Percentiles rank a stretch among this genome's conserved stretches.
These are phyloP conservation scores for Heterodera carotae DNA, from an alignment of 1,140 invertebrate genomes.

Conservation along the genomic window DNA sequence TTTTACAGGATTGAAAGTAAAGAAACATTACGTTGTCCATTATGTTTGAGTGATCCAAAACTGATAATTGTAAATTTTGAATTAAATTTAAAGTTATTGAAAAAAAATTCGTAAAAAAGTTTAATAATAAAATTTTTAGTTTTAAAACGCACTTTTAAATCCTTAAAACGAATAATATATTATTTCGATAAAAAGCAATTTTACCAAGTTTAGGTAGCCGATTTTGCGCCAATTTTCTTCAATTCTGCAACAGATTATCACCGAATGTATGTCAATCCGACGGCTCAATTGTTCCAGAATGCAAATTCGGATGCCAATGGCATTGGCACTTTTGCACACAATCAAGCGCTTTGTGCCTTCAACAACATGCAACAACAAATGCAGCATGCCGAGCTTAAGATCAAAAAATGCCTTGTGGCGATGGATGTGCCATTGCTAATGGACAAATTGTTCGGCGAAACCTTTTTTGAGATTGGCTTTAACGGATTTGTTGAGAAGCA, in stretches of 20 bases:
- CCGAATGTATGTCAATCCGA: not conserved
- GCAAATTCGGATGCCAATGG: not conserved
- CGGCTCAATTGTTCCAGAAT: not conserved
- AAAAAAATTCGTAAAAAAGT: too few relatives aligned
- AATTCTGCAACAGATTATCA: not conserved
- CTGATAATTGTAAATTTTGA: not conserved
- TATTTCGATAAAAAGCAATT: not conserved
- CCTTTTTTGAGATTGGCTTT: not conserved
- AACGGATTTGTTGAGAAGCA: not conserved
- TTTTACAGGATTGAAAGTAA: not conserved
- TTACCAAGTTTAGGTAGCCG: not conserved
- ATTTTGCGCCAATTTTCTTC: not conserved
- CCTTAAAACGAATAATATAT: too few relatives aligned
- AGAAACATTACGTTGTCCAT: not conserved
- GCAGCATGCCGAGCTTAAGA: not conserved
- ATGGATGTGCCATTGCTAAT: not conserved
- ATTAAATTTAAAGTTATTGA: too few relatives aligned
- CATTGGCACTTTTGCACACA: not conserved
- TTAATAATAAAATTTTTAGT: too few relatives aligned
- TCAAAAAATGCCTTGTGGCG: not conserved
- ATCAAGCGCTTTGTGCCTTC: not conserved
- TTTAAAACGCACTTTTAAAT: too few relatives aligned
- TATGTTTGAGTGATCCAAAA: not conserved
- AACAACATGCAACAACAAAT: not conserved
- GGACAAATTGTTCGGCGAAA: conserved; percentile 1